These are phyloP conservation scores for Drosophila jambulina DNA, from an alignment of 1,140 invertebrate genomes.

Conservation along the genomic window DNA sequence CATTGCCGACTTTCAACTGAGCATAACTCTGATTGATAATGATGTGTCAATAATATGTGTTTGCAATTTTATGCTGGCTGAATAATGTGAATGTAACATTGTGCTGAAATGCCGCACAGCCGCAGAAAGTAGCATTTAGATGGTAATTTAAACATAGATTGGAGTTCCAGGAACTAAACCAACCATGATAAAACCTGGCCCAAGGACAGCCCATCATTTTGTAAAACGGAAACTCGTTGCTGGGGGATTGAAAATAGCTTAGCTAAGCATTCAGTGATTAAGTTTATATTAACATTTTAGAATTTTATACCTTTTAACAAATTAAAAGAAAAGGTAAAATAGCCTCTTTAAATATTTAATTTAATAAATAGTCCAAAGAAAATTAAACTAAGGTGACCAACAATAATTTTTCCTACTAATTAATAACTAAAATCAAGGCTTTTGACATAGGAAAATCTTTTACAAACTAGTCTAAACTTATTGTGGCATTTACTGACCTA, in stretches of 20 bases:
- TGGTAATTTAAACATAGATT: constrained; percentile 59
- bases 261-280: constrained; percentile 6
- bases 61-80: constrained; percentile 75
- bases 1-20: constrained; percentile 48
- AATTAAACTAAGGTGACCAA: neutral
- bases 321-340: neutral
- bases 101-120: constrained; percentile 48
- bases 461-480: no score
- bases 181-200: constrained; percentile 13
- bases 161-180: constrained; percentile 33
- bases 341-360: no score
- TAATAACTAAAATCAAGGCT: no score
- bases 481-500: no score
- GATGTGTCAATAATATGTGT: constrained; percentile 82
- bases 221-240: neutral
- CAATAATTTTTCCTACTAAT: neutral
- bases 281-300: neutral
- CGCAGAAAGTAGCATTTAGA: constrained; percentile 45
- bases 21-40: constrained; percentile 77
- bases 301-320: no score
- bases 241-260: neutral
- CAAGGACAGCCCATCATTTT: constrained; percentile 41
- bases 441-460: no score
- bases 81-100: constrained; percentile 53
- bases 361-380: no score